These are phyloP conservation scores for chimpanzee (Pan troglodytes) DNA, from an alignment of 2,113 vertebrate genomes.

Conservation along the genomic window NHGRI_mPanTro3-v2.1_pri NC_072413.2:22116001-22116500, in stretches of 20 bases:
- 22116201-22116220: neutral
- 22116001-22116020: neutral
- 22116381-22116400: neutral
- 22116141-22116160: neutral
- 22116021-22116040: neutral
- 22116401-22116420: neutral
- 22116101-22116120: neutral
- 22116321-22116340: neutral
- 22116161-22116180: neutral
- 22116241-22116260: neutral
- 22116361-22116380: neutral
- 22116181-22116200: neutral
- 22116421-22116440: neutral
- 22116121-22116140: neutral
- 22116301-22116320: neutral
- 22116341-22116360: neutral
- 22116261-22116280: neutral
- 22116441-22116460: neutral
- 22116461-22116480: neutral
- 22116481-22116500: neutral
- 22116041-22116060: neutral
- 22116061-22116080: neutral
- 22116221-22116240: neutral
- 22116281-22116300: neutral
- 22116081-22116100: neutral